Conservation (phyloP, 2,113 vertebrate genomes). For the Myocastor coypus region DNA sequence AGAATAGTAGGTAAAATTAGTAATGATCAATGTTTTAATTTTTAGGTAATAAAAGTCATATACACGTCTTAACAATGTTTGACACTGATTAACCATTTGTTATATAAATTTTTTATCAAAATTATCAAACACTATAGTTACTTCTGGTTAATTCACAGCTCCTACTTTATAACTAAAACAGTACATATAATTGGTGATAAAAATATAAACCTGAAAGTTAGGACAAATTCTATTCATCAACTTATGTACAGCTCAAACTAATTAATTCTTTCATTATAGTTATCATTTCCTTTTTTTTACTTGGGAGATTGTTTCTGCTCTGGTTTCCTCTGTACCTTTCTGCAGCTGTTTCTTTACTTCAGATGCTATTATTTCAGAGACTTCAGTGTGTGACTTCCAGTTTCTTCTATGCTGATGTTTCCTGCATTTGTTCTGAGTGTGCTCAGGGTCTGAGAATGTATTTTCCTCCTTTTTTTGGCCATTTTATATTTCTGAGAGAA, state of each 20-base stretch:
- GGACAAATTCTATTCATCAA: neutral
- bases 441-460: too few species aligned
- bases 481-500: too few species aligned
- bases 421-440: too few species aligned
- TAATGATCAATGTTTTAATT: neutral
- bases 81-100: neutral
- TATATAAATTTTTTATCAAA: constrained; percentile 5
- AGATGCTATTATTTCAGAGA: too few species aligned
- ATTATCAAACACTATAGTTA: neutral
- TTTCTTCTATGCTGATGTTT: too few species aligned
- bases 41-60: neutral
- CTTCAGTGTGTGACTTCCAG: too few species aligned
- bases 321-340: too few species aligned
- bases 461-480: too few species aligned
- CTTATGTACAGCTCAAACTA: neutral
- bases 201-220: neutral
- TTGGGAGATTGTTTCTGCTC: too few species aligned
- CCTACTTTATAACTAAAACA: neutral
- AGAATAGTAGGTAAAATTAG: neutral
- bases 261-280: neutral
- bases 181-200: constrained; percentile 21
- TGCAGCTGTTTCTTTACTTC: too few species aligned
- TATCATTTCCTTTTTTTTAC: too few species aligned
- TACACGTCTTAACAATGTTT: neutral
- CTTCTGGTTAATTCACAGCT: neutral